Conservation (phyloP, 2,797 vertebrate species). For the Tapera naevia region DNA sequence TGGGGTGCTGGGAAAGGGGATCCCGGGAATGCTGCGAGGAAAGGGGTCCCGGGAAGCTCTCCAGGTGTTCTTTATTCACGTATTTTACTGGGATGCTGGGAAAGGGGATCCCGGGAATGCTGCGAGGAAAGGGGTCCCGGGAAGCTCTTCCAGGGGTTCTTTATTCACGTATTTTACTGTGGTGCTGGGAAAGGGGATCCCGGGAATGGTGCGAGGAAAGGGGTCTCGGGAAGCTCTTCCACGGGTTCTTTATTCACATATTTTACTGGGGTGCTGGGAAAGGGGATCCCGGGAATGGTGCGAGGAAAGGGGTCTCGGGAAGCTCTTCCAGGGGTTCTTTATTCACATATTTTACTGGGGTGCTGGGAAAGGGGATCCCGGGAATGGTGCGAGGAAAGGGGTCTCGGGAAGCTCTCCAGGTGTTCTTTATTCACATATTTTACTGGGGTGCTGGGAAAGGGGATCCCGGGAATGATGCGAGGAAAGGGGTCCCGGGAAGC, state of each 20-base stretch:
- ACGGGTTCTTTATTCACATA: too few relatives aligned
- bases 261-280: too few relatives aligned
- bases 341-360: too few relatives aligned
- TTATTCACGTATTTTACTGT: background rate
- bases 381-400: background rate
- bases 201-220: too few relatives aligned
- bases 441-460: background rate
- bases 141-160: rapidly evolving
- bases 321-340: too few relatives aligned
- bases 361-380: background rate
- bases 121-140: background rate
- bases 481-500: background rate
- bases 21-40: background rate
- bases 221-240: too few relatives aligned
- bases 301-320: too few relatives aligned
- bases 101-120: too few relatives aligned
- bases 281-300: too few relatives aligned
- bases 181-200: too few relatives aligned
- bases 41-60: background rate
- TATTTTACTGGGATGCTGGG: background rate
- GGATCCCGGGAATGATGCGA: background rate
- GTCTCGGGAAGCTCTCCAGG: rapidly evolving
- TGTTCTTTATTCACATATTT: background rate
- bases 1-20: background rate
- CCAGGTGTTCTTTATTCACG: rapidly evolving